Base-by-base conservation (phyloP, 2,113 vertebrate genomes). In the Triplophysa dalaica region DNA sequence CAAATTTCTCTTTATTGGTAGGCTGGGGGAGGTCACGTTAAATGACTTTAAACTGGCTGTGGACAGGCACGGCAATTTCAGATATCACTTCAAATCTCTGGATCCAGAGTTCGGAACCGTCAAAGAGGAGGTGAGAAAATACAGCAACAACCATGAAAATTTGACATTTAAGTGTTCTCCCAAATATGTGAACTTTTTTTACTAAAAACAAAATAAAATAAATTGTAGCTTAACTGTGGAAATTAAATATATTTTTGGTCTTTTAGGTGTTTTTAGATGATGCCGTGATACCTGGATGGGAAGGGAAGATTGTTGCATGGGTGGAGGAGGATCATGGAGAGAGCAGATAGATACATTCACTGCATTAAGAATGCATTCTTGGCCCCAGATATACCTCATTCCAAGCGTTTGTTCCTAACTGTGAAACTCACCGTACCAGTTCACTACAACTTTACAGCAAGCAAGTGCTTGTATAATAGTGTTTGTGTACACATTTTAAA, bases 31-130 rank as follows among this genome's bases (percentile, higher is more conserved):
- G 70, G 95, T 99, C 88, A 97, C 95, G 1, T 91, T 98, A 83
- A 94, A 92, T 87, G 97, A 99, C 88, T 98, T 99, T 87, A 98
- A 98, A 91, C 91, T 86, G 12, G 97, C 96, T 65, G 95, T 98
- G 65, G 97, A 97, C 82, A 92, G 97, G 66, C 96, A 98, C 73
- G 96, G 95, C 81, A 94, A 87, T 87, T 97, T 97, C 85, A 92
- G 97, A 83, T 99, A 99, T 89, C 97, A 98, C 90, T 99, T 99
- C 89, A 99, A 99, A 91, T 96, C 97, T 29, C 90, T 98, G 87
- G 97, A 99, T 88, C 97, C 97, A 0, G 97, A 99, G 90, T 99
- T 99, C 87, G 97, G 97, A 89, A 99, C 97, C 21, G 97, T 99
- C 66, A 98, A 99, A 86, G 97, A 98, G 78, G 97, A 99, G 95